Conservation (phyloP, 2,888 invertebrate species). For the Brachynemurus nebulosus region DNA sequence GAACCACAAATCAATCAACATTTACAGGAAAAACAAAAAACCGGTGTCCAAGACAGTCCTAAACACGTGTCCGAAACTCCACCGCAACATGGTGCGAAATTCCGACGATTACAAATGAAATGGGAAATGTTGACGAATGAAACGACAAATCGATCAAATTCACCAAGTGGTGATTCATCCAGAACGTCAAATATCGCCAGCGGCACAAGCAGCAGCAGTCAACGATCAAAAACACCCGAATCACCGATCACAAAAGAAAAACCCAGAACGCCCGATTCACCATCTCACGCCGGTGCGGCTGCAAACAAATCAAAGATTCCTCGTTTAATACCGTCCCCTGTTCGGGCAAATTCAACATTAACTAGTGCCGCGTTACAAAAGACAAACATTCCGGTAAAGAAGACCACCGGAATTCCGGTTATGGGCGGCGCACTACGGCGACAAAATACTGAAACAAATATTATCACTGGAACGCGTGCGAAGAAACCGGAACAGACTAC, state of each 20-base stretch:
- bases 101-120: constrained; percentile 60
- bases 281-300: constrained; percentile 30
- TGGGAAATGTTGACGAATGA: constrained; percentile 64
- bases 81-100: constrained; percentile 45
- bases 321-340: constrained; percentile 57
- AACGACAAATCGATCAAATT: constrained; percentile 22
- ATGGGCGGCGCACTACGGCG: constrained; percentile 27
- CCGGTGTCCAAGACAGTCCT: not conserved
- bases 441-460: constrained; percentile 28
- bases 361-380: constrained; percentile 38
- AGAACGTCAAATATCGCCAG: constrained; percentile 18
- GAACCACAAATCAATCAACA: constrained; percentile 36
- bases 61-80: constrained; percentile 6
- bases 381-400: constrained; percentile 22
- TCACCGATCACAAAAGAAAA: constrained; percentile 31
- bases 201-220: constrained; percentile 37
- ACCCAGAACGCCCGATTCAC: constrained; percentile 25
- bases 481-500: constrained; percentile 14
- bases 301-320: constrained; percentile 56
- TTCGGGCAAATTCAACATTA: constrained; percentile 39
- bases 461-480: constrained; percentile 25
- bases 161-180: constrained; percentile 5
- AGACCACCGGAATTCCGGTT: constrained; percentile 20
- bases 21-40: constrained; percentile 7
- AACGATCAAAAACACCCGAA: constrained; percentile 26